Conservation (phyloP, 2,113 vertebrate species). For the Cryptomyrus ogoouensis region DNA sequence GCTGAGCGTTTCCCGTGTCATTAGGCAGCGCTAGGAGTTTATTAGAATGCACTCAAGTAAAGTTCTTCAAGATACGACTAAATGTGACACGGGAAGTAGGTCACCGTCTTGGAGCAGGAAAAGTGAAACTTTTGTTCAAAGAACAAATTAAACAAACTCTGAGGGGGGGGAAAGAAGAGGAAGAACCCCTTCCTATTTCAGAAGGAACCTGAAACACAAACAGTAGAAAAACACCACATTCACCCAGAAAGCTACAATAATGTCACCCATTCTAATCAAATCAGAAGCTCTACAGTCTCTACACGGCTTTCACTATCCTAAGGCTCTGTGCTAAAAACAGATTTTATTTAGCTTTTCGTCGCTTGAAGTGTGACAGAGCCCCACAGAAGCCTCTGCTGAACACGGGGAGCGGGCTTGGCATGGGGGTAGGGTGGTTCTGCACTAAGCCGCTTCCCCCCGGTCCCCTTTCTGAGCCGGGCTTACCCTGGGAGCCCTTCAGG, state of each 20-base stretch:
- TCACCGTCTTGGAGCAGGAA: background rate
- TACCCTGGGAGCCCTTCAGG: slow-evolving; percentile 70
- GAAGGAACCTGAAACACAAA: slow-evolving; percentile 36
- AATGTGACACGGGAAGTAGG: slow-evolving; percentile 5
- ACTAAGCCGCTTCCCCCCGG: slow-evolving; percentile 55
- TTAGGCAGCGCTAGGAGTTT: background rate
- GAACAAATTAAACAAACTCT: slow-evolving; percentile 20
- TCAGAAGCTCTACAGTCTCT: slow-evolving; percentile 41
- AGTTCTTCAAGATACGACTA: background rate
- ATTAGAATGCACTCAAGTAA: background rate
- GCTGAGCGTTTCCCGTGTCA: background rate
- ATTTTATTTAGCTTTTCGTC: slow-evolving; percentile 49
- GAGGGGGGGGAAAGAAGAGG: background rate
- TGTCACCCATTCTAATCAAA: slow-evolving; percentile 42
- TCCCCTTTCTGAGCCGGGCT: slow-evolving; percentile 57
- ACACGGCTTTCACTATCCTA: slow-evolving; percentile 52
- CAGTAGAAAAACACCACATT: slow-evolving; percentile 28
- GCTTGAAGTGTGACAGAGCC: slow-evolving; percentile 48
- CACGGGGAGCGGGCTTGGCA: slow-evolving; percentile 23
- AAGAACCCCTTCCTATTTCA: slow-evolving; percentile 23
- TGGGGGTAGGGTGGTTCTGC: slow-evolving; percentile 41
- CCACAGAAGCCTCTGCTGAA: slow-evolving; percentile 34
- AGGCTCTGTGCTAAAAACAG: slow-evolving; percentile 46
- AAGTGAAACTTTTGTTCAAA: slow-evolving; percentile 13
- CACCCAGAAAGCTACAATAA: slow-evolving; percentile 37